Evolutionary conservation across 1,140 invertebrate species (phyloP).

Genomic region (Cyrtorhinus lividipennis): DNA sequence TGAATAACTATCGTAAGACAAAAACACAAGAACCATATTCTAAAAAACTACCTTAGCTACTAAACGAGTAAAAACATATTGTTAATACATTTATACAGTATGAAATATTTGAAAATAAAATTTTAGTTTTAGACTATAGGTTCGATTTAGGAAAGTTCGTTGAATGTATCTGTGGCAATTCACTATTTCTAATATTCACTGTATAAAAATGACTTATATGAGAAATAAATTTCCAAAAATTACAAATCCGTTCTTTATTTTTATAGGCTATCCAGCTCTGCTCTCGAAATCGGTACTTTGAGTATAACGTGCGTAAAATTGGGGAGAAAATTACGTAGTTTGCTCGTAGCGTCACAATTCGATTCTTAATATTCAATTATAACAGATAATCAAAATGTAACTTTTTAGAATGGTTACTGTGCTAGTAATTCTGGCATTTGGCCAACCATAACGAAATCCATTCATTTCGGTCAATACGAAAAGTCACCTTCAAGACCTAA

Average conservation of each 20-base stretch:
- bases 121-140: constrained; percentile 4
- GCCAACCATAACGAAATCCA: too few relatives aligned
- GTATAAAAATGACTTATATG: constrained; percentile 18
- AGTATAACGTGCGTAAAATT: too few relatives aligned
- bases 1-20: constrained; percentile 1
- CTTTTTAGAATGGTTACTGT: too few relatives aligned
- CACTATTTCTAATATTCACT: constrained; percentile 21
- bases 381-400: too few relatives aligned
- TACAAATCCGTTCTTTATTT: background rate
- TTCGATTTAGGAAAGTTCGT: constrained; percentile 10
- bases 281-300: too few relatives aligned
- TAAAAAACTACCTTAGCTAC: constrained; percentile 19
- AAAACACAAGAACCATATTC: constrained; percentile 21
- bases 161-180: constrained; percentile 18
- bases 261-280: background rate
- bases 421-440: too few relatives aligned
- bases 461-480: too few relatives aligned
- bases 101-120: constrained; percentile 7
- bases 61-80: constrained; percentile 13
- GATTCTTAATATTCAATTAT: too few relatives aligned
- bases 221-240: constrained; percentile 16
- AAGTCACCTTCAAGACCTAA: too few relatives aligned
- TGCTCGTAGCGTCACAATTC: too few relatives aligned
- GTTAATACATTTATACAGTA: constrained; percentile 21
- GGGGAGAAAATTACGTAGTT: too few relatives aligned